Percentiles rank a stretch among this genome's conserved stretches.
phyloP scores from a whole-genome alignment of 2,797 vertebrate species.

The Lutra lutra region DNA sequence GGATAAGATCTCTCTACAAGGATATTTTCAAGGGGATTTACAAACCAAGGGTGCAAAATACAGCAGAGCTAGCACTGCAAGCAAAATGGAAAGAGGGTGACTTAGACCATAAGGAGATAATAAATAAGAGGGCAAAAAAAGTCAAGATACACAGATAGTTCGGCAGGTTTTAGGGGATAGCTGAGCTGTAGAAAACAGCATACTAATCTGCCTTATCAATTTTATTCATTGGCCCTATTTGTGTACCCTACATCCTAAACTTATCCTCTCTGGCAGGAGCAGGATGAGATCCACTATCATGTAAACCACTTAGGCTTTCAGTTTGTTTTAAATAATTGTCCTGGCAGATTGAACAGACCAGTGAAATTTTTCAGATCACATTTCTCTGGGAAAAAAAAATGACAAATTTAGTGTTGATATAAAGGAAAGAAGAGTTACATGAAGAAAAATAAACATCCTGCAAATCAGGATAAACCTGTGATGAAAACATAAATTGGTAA shows the following conservation, averaged over 20 bases:
- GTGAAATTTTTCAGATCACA: constrained; percentile 41
- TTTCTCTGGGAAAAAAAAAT: constrained; percentile 42
- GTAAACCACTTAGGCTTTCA: constrained; percentile 22
- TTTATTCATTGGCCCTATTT: neutral
- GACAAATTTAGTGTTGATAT: neutral
- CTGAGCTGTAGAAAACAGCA: rapidly evolving
- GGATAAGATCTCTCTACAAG: constrained; percentile 10
- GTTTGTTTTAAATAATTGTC: constrained; percentile 49
- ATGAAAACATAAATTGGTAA: neutral
- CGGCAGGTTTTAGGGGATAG: neutral
- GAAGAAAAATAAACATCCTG: constrained; percentile 2
- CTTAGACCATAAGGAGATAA: constrained; percentile 48
- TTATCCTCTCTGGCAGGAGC: neutral
- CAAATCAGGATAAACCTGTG: neutral
- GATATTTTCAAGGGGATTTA: constrained; percentile 30
- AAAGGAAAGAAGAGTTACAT: constrained; percentile 34
- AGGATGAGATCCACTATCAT: neutral
- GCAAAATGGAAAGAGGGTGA: constrained; percentile 60
- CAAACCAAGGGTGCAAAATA: constrained; percentile 28
- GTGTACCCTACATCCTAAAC: neutral
- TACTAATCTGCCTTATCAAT: neutral
- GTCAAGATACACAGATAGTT: neutral
- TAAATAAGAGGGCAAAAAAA: constrained; percentile 64
- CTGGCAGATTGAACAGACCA: neutral
- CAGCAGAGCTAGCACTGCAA: neutral